A percentile compares a stretch with the other conserved stretches of the same genome.
phyloP scores from a whole-genome alignment of 2,797 vertebrate species.

The Rhinatrema bivittatum region DNA sequence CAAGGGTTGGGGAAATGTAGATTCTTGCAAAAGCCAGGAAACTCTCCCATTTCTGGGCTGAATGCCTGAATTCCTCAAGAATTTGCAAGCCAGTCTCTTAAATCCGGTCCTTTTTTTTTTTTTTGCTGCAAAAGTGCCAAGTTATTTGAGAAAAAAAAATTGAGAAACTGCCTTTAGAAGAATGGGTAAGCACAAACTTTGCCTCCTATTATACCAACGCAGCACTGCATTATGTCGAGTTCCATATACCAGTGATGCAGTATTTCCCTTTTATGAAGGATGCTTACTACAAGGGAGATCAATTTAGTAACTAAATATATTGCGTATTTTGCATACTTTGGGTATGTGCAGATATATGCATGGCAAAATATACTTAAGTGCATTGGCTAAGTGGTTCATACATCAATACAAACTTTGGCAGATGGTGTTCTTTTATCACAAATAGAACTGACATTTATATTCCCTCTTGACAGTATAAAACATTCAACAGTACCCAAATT shows the following conservation, averaged over 20 bases:
- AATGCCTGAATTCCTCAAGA: conserved; percentile 62
- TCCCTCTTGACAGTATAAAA: too few relatives aligned
- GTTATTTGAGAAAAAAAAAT: conserved; percentile 33
- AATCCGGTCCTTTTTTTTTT: conserved; percentile 38
- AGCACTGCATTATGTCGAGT: conserved; percentile 5
- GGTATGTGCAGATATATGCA: too few relatives aligned
- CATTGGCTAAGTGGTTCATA: too few relatives aligned
- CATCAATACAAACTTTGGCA: too few relatives aligned
- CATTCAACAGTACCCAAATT: too few relatives aligned
- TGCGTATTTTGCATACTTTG: too few relatives aligned
- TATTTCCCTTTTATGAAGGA: too few relatives aligned
- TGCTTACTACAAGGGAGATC: too few relatives aligned
- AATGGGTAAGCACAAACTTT: conserved; percentile 10
- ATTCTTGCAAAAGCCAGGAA: conserved; percentile 48
- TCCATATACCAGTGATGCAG: not conserved
- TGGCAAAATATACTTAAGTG: too few relatives aligned
- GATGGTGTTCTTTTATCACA: too few relatives aligned
- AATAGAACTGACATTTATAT: too few relatives aligned
- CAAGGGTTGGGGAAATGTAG: conserved; percentile 47
- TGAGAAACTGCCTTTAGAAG: conserved; percentile 30
- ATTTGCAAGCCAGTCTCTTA: conserved; percentile 57
- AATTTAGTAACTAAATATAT: too few relatives aligned
- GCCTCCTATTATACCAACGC: conserved; percentile 5
- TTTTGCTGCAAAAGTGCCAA: conserved; percentile 32
- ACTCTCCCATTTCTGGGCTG: conserved; percentile 59